Base-by-base conservation (phyloP, 92 coral and sea anemone species). In the Umimayanthus kanabou region DNA sequence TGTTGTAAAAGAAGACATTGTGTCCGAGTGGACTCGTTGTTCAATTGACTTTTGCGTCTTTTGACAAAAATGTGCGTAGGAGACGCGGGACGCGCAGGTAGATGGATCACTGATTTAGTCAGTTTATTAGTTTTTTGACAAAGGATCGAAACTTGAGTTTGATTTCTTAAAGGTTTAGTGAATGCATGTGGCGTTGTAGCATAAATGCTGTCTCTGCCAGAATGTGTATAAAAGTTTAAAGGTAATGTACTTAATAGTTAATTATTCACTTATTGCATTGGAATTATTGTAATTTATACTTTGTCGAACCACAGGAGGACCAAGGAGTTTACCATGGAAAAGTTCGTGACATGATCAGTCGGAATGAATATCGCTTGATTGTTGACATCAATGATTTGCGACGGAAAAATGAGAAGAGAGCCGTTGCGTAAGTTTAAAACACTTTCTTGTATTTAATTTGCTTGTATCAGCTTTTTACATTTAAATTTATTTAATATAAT, bases 241-340 rank as follows among this genome's bases (percentile, higher is more conserved):
- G 57, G 57, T 50, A 53, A 53, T 14, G 4, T 53, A 53, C 58
- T 13, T 15, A 13, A 11, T 53, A 53, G 18, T 13, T 15, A 13
- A 11, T 53, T 4, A 53, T 53, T 53, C 58, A 15, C 2, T 53
- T 8, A 10, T 47, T 47, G 10, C 14, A 6, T 45, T 45, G 10
- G 4, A 45, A 9, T 45, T 9, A 40, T 82, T 23, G 18, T n/a
- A 67, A 64, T 43, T 58, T 39, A 6, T 80, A 5, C 42, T 22
- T 39, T 43, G 26, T 18, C 49, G 3, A 22, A 49, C 64, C 71
- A 1, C 80, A 97, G 99, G 99, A 97, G 79, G 98, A 97, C 71
- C 98, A 97, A 90, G 99, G 99, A 11, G 88, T 97, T 61, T 97
- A 97, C 78, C 99, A 97, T 90, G 99, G 94, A 16, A 97, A 91